Conservation (phyloP, 2,113 vertebrate genomes). For the Pterocles burchelli region DNA sequence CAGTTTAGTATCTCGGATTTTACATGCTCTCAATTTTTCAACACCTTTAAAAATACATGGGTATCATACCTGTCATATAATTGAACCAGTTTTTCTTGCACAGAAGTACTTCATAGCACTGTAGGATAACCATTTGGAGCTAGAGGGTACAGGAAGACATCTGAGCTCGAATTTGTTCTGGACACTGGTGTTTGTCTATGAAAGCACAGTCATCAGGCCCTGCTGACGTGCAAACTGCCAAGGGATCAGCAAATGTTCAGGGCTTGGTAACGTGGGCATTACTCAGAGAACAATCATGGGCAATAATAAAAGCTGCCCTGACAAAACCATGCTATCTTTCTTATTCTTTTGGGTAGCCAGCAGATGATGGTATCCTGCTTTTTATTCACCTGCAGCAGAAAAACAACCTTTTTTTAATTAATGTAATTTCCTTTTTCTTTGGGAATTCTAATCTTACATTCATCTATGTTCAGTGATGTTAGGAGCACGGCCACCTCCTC, state of each 20-base stretch:
- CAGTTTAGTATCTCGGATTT: not conserved
- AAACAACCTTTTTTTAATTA: not conserved
- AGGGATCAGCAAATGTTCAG: not conserved
- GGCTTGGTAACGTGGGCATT: not conserved
- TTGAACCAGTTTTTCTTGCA: not conserved
- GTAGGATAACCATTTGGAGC: not conserved
- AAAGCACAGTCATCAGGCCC: not conserved
- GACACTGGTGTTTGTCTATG: not conserved
- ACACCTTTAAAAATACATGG: not conserved
- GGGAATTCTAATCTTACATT: not conserved
- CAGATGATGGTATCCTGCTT: not conserved
- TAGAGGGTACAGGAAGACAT: not conserved
- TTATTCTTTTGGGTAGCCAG: not conserved
- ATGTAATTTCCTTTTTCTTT: not conserved
- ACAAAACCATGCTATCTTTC: not conserved
- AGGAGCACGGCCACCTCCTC: not conserved
- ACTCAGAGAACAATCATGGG: accelerated
- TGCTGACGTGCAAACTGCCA: not conserved
- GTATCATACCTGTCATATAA: not conserved
- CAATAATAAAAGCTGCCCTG: not conserved
- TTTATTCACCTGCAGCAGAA: not conserved
- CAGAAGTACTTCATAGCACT: not conserved
- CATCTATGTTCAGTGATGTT: not conserved
- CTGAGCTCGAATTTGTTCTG: not conserved
- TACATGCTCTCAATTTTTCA: not conserved